Evolutionary conservation across 2,113 vertebrate species (phyloP), one percentile per base, ranked within the genome.

Genomic region (Regulus satrapa): DNA sequence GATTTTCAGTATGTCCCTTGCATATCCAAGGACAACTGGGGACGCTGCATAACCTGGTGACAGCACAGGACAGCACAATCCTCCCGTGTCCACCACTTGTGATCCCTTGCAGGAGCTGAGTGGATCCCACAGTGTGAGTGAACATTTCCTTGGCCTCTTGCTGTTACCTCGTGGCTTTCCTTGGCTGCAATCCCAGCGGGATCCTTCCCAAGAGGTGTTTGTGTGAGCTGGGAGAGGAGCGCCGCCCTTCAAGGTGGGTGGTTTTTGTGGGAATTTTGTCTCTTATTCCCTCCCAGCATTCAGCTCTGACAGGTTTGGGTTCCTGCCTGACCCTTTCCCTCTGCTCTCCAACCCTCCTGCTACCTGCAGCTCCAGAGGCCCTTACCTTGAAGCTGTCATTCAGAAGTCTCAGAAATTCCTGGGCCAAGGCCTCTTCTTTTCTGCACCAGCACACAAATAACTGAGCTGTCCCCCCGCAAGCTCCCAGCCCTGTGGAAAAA

Each of bases 11-110:
- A 11, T 18, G 5, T 24, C 66, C 25, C 14, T 52, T 61, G 32
- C 18, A 6, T 38, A 34, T 49, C 29, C 58, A 58, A 74, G 32
- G 26, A 67, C n/a, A 68, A 1, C 4, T 24, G 32, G 29, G 18
- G 23, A 76, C 11, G 6, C 6, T 66, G 32, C 56, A 17, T 18
- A n/a, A 80, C 15, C 12, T 84, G 59, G 36, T 66, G 36, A 12
- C 31, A 82, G 7, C 68, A 46, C 10, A 25, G 14, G n/a, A 15
- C 3, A 5, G 10, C 25, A 10, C 0, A 0, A 8, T 41, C 36
- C n/a, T 76, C 36, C 8, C 1, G 0, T 34, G 34, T 4, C 59
- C 32, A 15, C 7, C 21, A 28, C 58, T 5, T 61, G n/a, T 52
- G 72, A 38, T 21, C 28, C 34, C 31, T 43, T 23, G 19, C n/a